phyloP scores from a whole-genome alignment of 2,113 vertebrate species.

The Lethenteron reissneri region DNA sequence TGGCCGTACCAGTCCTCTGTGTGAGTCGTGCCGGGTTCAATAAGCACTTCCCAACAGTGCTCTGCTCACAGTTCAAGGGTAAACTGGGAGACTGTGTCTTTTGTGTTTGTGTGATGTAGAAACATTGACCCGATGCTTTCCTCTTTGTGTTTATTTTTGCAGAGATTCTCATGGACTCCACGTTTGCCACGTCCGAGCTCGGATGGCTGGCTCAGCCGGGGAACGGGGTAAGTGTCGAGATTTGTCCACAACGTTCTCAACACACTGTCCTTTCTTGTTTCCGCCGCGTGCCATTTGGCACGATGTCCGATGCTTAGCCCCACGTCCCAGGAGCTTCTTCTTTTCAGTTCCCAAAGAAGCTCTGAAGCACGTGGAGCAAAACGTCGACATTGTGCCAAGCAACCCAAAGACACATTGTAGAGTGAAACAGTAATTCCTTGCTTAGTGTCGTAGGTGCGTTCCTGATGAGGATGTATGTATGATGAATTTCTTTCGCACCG shows the following conservation, averaged over 20 bases:
- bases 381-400: neutral
- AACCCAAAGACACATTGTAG: too few relatives aligned
- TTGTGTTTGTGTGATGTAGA: too few relatives aligned
- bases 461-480: too few relatives aligned
- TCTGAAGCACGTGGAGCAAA: neutral
- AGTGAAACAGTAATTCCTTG: too few relatives aligned
- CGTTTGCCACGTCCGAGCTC: slow-evolving; percentile 72
- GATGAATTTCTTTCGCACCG: too few relatives aligned
- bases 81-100: too few relatives aligned
- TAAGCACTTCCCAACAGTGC: too few relatives aligned
- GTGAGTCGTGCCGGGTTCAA: too few relatives aligned
- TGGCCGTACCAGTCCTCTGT: too few relatives aligned
- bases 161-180: slow-evolving; percentile 92
- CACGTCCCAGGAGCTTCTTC: neutral
- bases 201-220: slow-evolving; percentile 70
- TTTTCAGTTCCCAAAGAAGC: slow-evolving; percentile 5
- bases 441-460: too few relatives aligned
- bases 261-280: neutral
- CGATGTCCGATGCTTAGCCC: neutral
- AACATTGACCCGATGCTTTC: neutral
- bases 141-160: slow-evolving; percentile 15
- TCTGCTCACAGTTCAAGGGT: too few relatives aligned
- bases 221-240: slow-evolving; percentile 45
- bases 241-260: neutral
- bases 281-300: neutral